These are phyloP conservation scores for Rhinolophus ferrumequinum DNA, from an alignment of 2,113 vertebrate genomes.

Conservation along the genomic window DNA sequence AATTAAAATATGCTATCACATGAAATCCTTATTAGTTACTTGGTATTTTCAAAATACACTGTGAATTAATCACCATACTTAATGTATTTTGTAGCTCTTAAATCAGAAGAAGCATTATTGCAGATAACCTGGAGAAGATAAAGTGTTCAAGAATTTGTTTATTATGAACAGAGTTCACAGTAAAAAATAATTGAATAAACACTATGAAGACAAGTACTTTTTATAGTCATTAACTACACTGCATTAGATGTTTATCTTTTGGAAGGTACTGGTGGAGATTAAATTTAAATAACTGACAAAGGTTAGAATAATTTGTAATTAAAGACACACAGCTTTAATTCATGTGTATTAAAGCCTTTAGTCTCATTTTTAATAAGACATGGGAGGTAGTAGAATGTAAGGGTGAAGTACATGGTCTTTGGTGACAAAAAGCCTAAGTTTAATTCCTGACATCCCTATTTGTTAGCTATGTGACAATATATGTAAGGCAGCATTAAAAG, in stretches of 20 bases:
- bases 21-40: background rate
- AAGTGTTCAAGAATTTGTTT: background rate
- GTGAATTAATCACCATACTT: background rate
- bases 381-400: background rate
- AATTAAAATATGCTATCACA: background rate
- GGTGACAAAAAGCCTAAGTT: background rate
- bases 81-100: background rate
- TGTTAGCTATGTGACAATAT: background rate
- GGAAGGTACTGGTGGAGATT: slow-evolving; percentile 5
- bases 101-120: background rate
- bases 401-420: background rate
- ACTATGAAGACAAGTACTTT: background rate
- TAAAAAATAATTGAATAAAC: background rate
- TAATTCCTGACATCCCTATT: background rate
- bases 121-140: background rate
- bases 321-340: background rate
- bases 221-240: background rate
- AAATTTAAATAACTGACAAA: slow-evolving; percentile 29
- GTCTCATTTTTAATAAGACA: background rate
- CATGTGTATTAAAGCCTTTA: background rate
- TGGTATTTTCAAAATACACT: background rate
- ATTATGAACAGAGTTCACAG: background rate
- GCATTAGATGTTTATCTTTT: background rate
- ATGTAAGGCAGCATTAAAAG: background rate
- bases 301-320: background rate